phyloP scores from a whole-genome alignment of 2,113 vertebrate genomes.

The Deroptyus accipitrinus region DNA sequence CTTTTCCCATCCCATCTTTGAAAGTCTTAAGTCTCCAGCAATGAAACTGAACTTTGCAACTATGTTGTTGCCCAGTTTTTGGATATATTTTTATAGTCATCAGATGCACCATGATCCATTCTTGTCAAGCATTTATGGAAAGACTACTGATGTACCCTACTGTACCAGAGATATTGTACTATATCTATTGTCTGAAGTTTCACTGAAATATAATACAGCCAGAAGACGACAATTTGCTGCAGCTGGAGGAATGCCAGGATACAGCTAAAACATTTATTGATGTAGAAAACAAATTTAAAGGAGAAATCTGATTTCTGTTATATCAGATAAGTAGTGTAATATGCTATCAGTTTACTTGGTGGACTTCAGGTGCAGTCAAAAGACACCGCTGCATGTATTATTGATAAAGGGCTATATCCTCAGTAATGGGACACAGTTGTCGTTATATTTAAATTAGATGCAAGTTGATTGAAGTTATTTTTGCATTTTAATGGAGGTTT shows the following conservation, averaged over 20 bases:
- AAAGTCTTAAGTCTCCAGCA: neutral
- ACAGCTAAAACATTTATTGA: neutral
- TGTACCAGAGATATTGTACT: neutral
- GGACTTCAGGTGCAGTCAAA: neutral
- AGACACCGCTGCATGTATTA: neutral
- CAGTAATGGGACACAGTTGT: neutral
- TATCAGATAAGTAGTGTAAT: neutral
- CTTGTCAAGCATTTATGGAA: neutral
- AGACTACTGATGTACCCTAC: neutral
- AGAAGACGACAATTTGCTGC: neutral
- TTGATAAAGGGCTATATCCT: neutral
- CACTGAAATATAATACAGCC: neutral
- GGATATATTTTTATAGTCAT: neutral
- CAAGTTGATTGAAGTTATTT: constrained; percentile 4
- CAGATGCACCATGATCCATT: neutral
- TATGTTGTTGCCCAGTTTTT: neutral
- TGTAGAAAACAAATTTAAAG: neutral
- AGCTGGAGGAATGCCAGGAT: neutral
- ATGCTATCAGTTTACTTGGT: neutral
- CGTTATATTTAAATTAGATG: neutral
- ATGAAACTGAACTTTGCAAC: neutral
- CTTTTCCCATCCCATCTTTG: neutral
- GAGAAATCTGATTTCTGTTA: neutral
- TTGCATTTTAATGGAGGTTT: neutral
- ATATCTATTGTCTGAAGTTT: neutral